Conservation (phyloP, 2,113 vertebrate genomes). For the Galemys pyrenaicus region DNA sequence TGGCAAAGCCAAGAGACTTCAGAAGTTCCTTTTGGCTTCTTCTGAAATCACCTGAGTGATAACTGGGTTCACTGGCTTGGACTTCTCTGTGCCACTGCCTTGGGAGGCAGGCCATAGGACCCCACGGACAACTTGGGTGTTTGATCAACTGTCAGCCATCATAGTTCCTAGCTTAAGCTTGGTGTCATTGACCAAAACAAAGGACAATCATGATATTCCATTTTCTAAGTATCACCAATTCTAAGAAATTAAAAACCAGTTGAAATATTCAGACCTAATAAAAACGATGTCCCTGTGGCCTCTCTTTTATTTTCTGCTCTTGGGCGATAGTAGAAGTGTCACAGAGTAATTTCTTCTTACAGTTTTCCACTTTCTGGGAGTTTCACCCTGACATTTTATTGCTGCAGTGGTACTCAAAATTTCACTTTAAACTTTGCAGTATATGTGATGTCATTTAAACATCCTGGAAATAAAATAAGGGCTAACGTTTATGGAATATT, state of each 20-base stretch:
- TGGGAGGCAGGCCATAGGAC: constrained; percentile 23
- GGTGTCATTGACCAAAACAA: neutral
- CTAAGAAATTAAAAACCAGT: neutral
- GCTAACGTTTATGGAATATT: neutral
- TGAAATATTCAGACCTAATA: neutral
- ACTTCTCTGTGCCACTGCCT: neutral
- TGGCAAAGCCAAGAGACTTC: constrained; percentile 18
- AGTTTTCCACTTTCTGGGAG: neutral
- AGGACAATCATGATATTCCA: neutral
- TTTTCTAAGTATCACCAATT: neutral
- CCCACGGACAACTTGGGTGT: neutral
- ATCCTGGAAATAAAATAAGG: neutral
- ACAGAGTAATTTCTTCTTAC: neutral
- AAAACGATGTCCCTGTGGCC: neutral
- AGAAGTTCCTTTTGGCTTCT: neutral
- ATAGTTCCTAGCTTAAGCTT: neutral
- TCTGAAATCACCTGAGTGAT: neutral
- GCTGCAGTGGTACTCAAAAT: neutral
- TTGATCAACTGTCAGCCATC: constrained; percentile 34
- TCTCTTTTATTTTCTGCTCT: neutral
- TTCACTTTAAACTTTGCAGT: neutral
- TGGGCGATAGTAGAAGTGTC: neutral
- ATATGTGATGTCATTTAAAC: neutral
- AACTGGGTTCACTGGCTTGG: neutral
- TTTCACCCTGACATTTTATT: constrained; percentile 26